A percentile compares a stretch with the other conserved stretches of the same genome.
These are phyloP conservation scores for Troglohyphantes excavatus DNA, from an alignment of 2,888 invertebrate genomes.

Conservation along the genomic window DNA sequence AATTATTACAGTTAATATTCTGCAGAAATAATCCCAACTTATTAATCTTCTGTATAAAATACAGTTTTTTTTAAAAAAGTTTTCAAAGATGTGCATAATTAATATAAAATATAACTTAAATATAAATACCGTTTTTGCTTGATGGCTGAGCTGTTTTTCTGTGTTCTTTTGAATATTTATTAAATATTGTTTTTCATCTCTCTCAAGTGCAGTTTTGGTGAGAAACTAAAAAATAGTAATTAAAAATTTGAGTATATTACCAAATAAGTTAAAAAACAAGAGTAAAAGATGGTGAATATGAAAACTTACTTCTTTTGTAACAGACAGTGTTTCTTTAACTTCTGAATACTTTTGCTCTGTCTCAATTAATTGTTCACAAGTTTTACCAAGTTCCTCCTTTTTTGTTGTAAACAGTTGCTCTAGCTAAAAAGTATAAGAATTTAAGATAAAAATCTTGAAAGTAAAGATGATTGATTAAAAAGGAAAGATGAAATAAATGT, in stretches of 20 bases:
- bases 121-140: constrained; percentile 84
- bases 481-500: too few species aligned
- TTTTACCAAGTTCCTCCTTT: constrained; percentile 81
- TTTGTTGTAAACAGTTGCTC: constrained; percentile 81
- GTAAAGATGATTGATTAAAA: too few species aligned
- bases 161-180: constrained; percentile 87
- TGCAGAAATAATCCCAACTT: too few species aligned
- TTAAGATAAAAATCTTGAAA: background rate
- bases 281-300: too few species aligned
- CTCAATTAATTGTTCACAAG: constrained; percentile 60
- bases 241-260: constrained; percentile 83
- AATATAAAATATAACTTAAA: background rate
- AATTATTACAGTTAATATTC: too few species aligned
- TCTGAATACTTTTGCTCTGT: constrained; percentile 62
- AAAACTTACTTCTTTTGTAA: constrained; percentile 81
- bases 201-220: constrained; percentile 60
- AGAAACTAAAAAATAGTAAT: constrained; percentile 40
- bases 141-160: constrained; percentile 86
- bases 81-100: too few species aligned
- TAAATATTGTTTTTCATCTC: constrained; percentile 87
- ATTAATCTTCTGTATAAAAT: too few species aligned
- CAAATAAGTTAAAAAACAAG: too few species aligned
- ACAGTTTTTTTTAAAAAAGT: too few species aligned
- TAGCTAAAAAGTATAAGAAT: constrained; percentile 26
- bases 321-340: constrained; percentile 78